Evolutionary conservation across 2,113 vertebrate species (phyloP), one percentile per base, ranked within the genome.

Genomic region (Butorides virescens): DNA sequence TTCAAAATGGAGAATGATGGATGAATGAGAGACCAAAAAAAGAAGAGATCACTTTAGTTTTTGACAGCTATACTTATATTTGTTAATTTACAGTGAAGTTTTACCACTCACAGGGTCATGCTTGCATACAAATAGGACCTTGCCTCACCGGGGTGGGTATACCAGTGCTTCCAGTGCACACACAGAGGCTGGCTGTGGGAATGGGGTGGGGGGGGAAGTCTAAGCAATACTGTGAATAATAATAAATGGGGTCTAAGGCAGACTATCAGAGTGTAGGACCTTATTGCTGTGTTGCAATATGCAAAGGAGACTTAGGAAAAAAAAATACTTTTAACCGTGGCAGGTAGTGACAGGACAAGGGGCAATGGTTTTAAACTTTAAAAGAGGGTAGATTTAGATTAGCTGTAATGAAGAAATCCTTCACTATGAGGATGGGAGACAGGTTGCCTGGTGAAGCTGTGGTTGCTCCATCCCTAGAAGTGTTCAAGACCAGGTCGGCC

Each of bases 381-480:
- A 13, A 27, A 34, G 11, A 32, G 6, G 2, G 2, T 25, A 7
- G 6, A 22, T 49, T 27, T 21, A 55, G 7, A 4, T 18, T 34
- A 14, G 6, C 8, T 52, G 13, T 18, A 23, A 79, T 30, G 27
- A 62, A 39, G 12, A 36, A 49, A 17, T 20, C 47, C 4, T 27
- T 34, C 8, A 7, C 2, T 3, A 2, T 20, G 13, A 15, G 26
- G 20, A 5, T 44, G 12, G 58, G 21, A 74, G 49, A 16, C 9
- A 14, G 8, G 21, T 25, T 81, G 6, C 4, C 16, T 26, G 15
- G 36, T n/a, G 44, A 61, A 90, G 3, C 6, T 92, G 59, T 50
- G 17, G 3, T 0, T 61, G 29, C 13, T 4, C 9, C 9, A 1
- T 39, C 13, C 2, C 1, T 52, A 16, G 16, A 34, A 50, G 36